Conservation (phyloP, 2,113 vertebrate species). For the Eclectus roratus region DNA sequence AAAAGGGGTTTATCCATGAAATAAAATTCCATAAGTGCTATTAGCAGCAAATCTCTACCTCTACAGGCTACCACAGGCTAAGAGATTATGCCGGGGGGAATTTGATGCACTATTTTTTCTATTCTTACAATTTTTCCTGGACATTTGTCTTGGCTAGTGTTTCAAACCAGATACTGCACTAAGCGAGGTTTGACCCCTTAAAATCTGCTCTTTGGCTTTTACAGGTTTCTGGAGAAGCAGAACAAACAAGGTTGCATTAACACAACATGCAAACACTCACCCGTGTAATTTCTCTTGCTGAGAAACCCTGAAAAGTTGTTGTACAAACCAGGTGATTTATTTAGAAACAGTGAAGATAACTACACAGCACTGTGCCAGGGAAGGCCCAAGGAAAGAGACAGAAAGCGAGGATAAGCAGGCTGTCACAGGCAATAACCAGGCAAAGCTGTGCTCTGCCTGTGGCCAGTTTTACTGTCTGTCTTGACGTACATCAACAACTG, state of each 20-base stretch:
- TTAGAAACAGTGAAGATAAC: not conserved
- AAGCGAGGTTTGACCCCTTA: not conserved
- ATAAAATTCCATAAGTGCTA: not conserved
- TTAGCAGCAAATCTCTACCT: not conserved
- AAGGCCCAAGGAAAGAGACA: not conserved
- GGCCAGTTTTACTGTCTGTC: not conserved
- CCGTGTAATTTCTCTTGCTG: fast-evolving
- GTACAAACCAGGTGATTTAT: not conserved
- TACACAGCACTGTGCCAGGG: not conserved
- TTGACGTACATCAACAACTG: not conserved
- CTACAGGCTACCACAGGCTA: not conserved
- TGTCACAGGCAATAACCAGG: not conserved
- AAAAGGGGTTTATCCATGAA: not conserved
- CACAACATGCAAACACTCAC: not conserved
- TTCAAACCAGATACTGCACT: not conserved
- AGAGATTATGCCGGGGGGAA: not conserved
- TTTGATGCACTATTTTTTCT: not conserved
- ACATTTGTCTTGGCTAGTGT: not conserved
- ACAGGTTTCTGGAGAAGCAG: not conserved
- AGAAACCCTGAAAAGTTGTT: not conserved
- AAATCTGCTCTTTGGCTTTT: not conserved
- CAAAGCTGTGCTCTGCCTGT: not conserved
- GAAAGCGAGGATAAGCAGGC: not conserved
- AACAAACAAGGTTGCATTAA: not conserved
- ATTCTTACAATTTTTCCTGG: not conserved